A percentile compares a stretch with the other conserved stretches of the same genome.
Conservation (phyloP, 2,797 vertebrate genomes). For the Cossypha polioptera region DNA sequence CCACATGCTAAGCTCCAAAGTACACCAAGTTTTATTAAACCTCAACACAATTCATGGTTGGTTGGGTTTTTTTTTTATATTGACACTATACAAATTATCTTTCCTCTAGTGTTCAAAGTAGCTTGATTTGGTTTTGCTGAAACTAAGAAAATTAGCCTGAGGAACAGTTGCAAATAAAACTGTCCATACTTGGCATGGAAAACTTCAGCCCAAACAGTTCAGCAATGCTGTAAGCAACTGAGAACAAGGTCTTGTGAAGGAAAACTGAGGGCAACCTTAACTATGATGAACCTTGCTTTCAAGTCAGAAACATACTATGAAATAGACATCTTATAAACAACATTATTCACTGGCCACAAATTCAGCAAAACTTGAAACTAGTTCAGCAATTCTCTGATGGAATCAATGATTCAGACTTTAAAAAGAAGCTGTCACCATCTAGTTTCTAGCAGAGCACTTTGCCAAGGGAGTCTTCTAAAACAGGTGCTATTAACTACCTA, state of each 20-base stretch:
- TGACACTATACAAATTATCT: not conserved
- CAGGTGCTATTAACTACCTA: not conserved
- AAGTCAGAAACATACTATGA: not conserved
- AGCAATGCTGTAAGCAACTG: not conserved
- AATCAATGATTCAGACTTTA: not conserved
- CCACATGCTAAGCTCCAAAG: not conserved
- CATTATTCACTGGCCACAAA: not conserved
- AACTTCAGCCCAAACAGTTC: slow-evolving; percentile 28
- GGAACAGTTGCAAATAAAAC: slow-evolving; percentile 10
- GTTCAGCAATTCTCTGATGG: not conserved
- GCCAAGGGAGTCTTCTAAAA: not conserved
- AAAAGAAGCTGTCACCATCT: not conserved
- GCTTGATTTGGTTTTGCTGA: not conserved
- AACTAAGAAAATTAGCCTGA: slow-evolving; percentile 22
- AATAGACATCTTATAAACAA: not conserved
- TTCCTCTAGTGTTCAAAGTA: not conserved
- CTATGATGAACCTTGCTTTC: not conserved
- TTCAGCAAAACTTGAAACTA: not conserved
- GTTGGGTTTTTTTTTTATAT: not conserved
- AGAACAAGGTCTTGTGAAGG: not conserved
- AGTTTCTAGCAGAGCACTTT: not conserved
- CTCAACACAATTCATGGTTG: not conserved
- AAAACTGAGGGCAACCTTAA: not conserved
- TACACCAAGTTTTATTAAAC: not conserved
- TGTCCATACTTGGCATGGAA: slow-evolving; percentile 65